A percentile compares a stretch with the other conserved stretches of the same genome.
These are phyloP conservation scores for Tychaedon coryphoeus DNA, from an alignment of 2,113 vertebrate genomes.

Conservation along the genomic window DNA sequence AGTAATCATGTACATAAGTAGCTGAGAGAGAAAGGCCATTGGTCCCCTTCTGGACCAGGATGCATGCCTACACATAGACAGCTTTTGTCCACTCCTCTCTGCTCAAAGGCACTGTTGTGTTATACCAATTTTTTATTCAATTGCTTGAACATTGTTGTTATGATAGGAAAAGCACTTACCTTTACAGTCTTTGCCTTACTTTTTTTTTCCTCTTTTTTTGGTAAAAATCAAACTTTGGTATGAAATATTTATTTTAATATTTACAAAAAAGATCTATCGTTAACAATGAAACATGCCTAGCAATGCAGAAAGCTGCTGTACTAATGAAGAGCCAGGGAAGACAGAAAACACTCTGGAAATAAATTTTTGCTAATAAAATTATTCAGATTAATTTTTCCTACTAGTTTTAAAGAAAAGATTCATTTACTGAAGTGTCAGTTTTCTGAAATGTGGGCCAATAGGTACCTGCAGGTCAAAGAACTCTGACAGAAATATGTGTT, in stretches of 20 bases:
- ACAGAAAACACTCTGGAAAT: not conserved
- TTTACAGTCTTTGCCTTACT: not conserved
- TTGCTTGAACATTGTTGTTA: not conserved
- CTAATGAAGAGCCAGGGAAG: not conserved
- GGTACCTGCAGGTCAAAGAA: constrained; percentile 8
- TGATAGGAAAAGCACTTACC: not conserved
- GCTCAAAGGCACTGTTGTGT: not conserved
- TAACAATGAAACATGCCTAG: not conserved
- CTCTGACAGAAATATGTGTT: not conserved
- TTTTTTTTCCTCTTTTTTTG: not conserved
- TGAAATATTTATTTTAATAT: not conserved
- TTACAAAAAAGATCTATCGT: not conserved
- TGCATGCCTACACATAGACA: not conserved
- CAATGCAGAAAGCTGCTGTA: not conserved
- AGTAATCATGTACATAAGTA: not conserved
- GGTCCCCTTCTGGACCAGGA: not conserved
- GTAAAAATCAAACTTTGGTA: not conserved
- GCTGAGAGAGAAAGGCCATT: not conserved
- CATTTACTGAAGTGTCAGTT: not conserved
- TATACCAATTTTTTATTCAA: not conserved
- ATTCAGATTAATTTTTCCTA: not conserved
- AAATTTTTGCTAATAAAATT: constrained; percentile 1
- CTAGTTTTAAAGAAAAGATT: not conserved
- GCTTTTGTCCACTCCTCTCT: not conserved
- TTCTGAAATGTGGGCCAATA: constrained; percentile 24